A percentile compares a stretch with the other conserved stretches of the same genome.
Evolutionary conservation across 2,888 invertebrate genomes (phyloP).

Genomic region (Pollenia angustigena): DNA sequence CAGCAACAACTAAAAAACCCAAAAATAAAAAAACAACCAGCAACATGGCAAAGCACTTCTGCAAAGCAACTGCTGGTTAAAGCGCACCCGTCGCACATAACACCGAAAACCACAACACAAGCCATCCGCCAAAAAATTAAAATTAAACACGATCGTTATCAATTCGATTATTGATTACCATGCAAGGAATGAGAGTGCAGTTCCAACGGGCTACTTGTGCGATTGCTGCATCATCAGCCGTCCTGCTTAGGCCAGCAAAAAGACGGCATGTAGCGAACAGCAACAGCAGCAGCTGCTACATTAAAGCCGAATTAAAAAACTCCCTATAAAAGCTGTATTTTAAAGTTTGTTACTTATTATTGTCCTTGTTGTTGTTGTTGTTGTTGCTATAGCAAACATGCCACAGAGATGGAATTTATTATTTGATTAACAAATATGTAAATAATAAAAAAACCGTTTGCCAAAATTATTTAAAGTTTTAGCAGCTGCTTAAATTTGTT

Average conservation of each 20-base stretch:
- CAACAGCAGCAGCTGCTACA: conserved; percentile 56
- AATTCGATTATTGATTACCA: conserved; percentile 83
- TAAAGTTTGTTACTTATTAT: conserved; percentile 43
- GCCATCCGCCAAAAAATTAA: conserved; percentile 73
- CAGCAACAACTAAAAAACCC: conserved; percentile 3
- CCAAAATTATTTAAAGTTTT: neutral
- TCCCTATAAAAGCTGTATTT: conserved; percentile 64
- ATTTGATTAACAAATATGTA: neutral
- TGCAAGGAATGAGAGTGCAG: conserved; percentile 76
- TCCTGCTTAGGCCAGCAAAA: conserved; percentile 36
- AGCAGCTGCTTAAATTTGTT: conserved; percentile 35
- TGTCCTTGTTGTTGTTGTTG: conserved; percentile 14
- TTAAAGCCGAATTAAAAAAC: conserved; percentile 65
- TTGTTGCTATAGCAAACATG: conserved; percentile 16
- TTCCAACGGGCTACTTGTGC: conserved; percentile 72
- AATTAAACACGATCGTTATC: conserved; percentile 83
- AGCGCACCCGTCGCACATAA: conserved; percentile 81
- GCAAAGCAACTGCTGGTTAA: conserved; percentile 77
- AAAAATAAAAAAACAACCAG: conserved; percentile 35
- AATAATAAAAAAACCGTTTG: no score
- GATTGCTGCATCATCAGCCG: conserved; percentile 66
- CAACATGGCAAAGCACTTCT: conserved; percentile 70
- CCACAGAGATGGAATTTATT: conserved; percentile 45
- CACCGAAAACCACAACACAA: conserved; percentile 73
- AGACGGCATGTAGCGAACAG: conserved; percentile 47